Percentiles rank a stretch among this genome's conserved stretches.
Conservation (phyloP, 2,797 vertebrate genomes). For the Siniperca undulata region DNA sequence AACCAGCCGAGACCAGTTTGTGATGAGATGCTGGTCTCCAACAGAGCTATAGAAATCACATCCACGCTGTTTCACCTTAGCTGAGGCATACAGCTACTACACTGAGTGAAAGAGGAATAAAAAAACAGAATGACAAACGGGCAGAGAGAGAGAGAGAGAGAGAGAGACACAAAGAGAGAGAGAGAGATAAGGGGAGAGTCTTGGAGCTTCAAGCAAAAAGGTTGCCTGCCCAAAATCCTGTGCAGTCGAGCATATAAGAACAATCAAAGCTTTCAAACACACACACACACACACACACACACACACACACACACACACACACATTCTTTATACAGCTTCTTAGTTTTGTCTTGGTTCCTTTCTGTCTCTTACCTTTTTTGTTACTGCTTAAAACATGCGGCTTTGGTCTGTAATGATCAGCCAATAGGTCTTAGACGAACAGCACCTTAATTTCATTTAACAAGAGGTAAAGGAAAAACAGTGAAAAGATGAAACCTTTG, state of each 20-base stretch:
- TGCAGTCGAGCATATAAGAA: constrained; percentile 75
- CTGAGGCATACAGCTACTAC: constrained; percentile 57
- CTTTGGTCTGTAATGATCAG: constrained; percentile 46
- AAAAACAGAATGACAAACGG: constrained; percentile 52
- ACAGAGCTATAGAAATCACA: constrained; percentile 80
- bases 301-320: constrained; percentile 12
- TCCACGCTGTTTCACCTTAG: constrained; percentile 77
- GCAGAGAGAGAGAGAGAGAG: constrained; percentile 43
- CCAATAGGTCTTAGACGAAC: constrained; percentile 27
- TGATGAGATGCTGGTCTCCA: constrained; percentile 83
- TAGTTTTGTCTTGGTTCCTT: constrained; percentile 31
- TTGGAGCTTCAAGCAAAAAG: constrained; percentile 67
- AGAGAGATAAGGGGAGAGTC: constrained; percentile 55
- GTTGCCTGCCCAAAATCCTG: constrained; percentile 74
- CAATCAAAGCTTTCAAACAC: constrained; percentile 71
- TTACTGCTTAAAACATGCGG: constrained; percentile 29
- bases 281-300: constrained; percentile 49
- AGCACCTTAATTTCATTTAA: constrained; percentile 45
- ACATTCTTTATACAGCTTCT: constrained; percentile 26
- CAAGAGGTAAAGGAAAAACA: constrained; percentile 35
- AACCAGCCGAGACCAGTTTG: constrained; percentile 78
- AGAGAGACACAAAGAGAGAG: constrained; percentile 35
- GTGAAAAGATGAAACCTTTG: constrained; percentile 49
- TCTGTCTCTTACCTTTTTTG: constrained; percentile 16
- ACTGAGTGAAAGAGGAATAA: constrained; percentile 39